phyloP scores from a whole-genome alignment of 2,797 vertebrate genomes.

The Paratrypauchen microcephalus region DNA sequence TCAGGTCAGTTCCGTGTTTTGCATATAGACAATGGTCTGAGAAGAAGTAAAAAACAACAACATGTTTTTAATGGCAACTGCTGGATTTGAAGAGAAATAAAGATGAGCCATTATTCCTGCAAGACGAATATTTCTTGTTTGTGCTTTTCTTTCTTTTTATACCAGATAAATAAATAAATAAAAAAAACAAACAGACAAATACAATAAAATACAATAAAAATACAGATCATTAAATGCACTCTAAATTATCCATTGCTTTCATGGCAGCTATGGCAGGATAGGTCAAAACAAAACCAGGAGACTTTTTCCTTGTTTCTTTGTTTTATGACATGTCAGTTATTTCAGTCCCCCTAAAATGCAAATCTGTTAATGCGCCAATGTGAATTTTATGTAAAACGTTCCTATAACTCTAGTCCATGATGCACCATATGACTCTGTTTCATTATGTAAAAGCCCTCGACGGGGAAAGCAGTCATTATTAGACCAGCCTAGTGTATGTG shows the following conservation, averaged over 20 bases:
- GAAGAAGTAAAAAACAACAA: neutral
- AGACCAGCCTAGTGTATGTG: slow-evolving; percentile 64
- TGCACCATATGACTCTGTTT: slow-evolving; percentile 77
- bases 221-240: too few relatives aligned
- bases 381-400: slow-evolving; percentile 83
- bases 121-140: neutral
- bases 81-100: neutral
- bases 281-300: slow-evolving; percentile 58
- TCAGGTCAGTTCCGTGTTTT: slow-evolving; percentile 33
- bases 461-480: slow-evolving; percentile 65
- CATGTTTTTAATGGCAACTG: neutral
- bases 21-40: slow-evolving; percentile 13
- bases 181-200: too few relatives aligned
- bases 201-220: too few relatives aligned
- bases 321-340: slow-evolving; percentile 72
- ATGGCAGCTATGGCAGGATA: slow-evolving; percentile 76
- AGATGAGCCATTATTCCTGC: neutral
- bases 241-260: slow-evolving; percentile 81
- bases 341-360: slow-evolving; percentile 86
- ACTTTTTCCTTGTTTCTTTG: slow-evolving; percentile 52
- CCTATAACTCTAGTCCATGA: slow-evolving; percentile 76
- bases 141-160: too few relatives aligned
- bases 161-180: neutral
- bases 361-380: slow-evolving; percentile 76
- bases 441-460: slow-evolving; percentile 80